Percentiles rank a stretch among this genome's conserved stretches.
phyloP scores from a whole-genome alignment of 2,113 vertebrate genomes.

The Gallinago undulata region DNA sequence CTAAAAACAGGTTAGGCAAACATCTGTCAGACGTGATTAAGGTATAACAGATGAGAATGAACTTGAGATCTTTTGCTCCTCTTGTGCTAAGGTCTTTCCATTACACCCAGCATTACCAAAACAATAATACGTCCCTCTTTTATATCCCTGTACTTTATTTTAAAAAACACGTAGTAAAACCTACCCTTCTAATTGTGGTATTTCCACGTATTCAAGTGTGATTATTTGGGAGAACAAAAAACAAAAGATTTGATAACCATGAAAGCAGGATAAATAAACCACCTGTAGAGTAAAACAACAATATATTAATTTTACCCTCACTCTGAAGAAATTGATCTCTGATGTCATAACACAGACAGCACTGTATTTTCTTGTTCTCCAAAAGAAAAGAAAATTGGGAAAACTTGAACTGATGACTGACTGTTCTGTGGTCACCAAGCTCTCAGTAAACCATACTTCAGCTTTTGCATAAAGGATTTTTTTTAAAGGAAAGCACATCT shows the following conservation, averaged over 20 bases:
- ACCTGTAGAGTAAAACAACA: background rate
- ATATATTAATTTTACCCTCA: background rate
- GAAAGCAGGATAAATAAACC: background rate
- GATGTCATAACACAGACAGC: background rate
- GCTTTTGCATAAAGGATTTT: background rate
- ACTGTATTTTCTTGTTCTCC: background rate
- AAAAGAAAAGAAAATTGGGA: background rate
- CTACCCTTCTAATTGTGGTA: background rate
- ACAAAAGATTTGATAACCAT: background rate
- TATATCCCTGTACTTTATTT: background rate
- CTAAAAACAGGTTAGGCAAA: constrained; percentile 8
- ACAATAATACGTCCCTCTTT: background rate
- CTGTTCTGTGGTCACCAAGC: background rate
- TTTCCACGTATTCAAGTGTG: background rate
- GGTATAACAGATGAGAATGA: background rate
- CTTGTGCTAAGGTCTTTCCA: background rate
- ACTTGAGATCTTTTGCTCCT: background rate
- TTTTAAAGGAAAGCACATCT: background rate
- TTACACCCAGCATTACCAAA: background rate
- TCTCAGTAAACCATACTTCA: background rate
- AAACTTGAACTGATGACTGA: background rate
- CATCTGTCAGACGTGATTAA: background rate
- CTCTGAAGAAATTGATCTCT: background rate
- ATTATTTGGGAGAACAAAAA: background rate
- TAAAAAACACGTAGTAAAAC: background rate